Evolutionary conservation across 2,888 invertebrate species (phyloP), one percentile per base, ranked within the genome.

Genomic region (Ophion costatus): DNA sequence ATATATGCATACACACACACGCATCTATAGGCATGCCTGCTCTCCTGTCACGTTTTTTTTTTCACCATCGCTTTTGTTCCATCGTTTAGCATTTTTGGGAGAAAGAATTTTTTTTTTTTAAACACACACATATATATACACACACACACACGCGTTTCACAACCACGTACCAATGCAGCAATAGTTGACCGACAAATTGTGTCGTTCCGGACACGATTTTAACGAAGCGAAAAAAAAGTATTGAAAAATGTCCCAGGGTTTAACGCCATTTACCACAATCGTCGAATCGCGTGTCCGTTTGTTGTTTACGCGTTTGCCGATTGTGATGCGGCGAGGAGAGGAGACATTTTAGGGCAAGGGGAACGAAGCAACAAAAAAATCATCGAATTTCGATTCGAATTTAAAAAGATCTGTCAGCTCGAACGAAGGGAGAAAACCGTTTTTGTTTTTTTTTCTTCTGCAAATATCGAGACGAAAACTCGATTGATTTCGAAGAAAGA

Each of bases 41-140:
- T 45, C 9, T 56, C 61, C 42, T 56, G 14, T 45, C 10, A 59
- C 69, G 22, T 51, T 45, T 10, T 63, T 74, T 74, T 78, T 38
- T 24, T 74, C 51, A 20, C 42, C 9, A 38, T 70, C 22, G 24
- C 56, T 80, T 76, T 29, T 7, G 14, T 56, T 73, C 63, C 17
- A 56, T 61, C 59, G 45, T 67, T 73, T 70, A 24, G 51, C 84
- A 75, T 83, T 77, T 77, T 84, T 81, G 56, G 63, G 78, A 61
- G 38, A 51, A 66, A 77, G 63, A 22, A n/a, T n/a, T n/a, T n/a
- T n/a, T n/a, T n/a, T n/a, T n/a, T n/a, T n/a, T n/a, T n/a, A n/a
- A n/a, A n/a, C n/a, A n/a, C n/a, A n/a, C n/a, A n/a, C n/a, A n/a
- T n/a, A n/a, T n/a, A n/a, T n/a, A n/a, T n/a, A n/a, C n/a, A n/a